A percentile compares a stretch with the other conserved stretches of the same genome.
Conservation (phyloP, 1,140 invertebrate species). For the Drosophila nebulosa region DNA sequence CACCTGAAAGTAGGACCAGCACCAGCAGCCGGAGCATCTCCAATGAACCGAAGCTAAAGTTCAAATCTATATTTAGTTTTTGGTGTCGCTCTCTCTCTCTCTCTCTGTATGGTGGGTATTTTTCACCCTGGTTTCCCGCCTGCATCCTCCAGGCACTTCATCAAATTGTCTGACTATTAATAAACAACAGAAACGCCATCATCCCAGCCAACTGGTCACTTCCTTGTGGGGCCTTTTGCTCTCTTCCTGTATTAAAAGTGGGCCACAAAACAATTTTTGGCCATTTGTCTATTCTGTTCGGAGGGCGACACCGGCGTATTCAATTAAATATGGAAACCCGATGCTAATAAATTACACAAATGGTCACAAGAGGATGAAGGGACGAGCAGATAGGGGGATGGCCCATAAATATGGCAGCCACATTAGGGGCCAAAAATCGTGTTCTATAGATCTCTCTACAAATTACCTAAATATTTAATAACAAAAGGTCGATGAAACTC, state of each 20-base stretch:
- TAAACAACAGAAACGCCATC: constrained; percentile 36
- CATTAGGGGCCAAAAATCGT: constrained; percentile 50
- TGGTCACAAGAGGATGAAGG: neutral
- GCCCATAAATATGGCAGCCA: constrained; percentile 58
- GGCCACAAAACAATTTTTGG: constrained; percentile 50
- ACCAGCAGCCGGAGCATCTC: neutral
- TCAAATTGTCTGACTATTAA: constrained; percentile 51
- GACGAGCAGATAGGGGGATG: neutral
- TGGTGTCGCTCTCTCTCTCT: neutral
- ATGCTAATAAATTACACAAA: constrained; percentile 60
- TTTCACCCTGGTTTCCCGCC: neutral
- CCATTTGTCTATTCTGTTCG: constrained; percentile 53
- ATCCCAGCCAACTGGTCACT: neutral
- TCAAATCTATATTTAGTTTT: constrained; percentile 33
- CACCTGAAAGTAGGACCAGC: neutral
- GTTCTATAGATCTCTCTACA: constrained; percentile 70
- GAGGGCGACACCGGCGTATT: constrained; percentile 60
- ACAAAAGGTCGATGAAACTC: constrained; percentile 42
- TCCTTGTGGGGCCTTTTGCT: neutral
- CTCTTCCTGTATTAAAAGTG: constrained; percentile 23
- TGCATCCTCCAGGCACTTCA: neutral
- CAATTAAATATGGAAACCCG: constrained; percentile 71
- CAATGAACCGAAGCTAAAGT: constrained; percentile 14
- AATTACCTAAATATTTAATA: constrained; percentile 78
- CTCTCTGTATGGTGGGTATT: neutral